These are phyloP conservation scores for Megaceryle maxima DNA, from an alignment of 2,113 vertebrate species.

Conservation along the genomic window DNA sequence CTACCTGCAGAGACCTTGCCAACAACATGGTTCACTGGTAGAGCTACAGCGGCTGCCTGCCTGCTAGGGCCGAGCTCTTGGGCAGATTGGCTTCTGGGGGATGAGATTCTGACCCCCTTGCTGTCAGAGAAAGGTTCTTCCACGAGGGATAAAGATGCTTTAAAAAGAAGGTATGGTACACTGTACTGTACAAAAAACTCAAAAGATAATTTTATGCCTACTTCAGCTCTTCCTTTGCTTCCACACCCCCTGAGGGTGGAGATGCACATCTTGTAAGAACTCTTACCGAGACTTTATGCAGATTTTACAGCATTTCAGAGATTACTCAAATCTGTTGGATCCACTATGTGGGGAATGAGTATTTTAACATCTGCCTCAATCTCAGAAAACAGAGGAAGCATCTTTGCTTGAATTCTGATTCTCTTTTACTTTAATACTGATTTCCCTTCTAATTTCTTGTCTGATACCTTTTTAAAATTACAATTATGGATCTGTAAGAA, in stretches of 20 bases:
- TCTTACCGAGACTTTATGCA: background rate
- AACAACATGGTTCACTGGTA: background rate
- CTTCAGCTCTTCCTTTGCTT: background rate
- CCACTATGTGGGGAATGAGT: background rate
- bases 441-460: background rate
- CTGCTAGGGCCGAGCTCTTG: rapidly evolving
- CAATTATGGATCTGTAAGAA: background rate
- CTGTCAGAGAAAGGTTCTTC: background rate
- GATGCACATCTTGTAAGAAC: background rate
- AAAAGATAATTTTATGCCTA: background rate
- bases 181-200: background rate
- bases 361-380: background rate
- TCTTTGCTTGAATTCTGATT: background rate
- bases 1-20: background rate
- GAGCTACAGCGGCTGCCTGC: background rate
- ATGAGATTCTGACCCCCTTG: background rate
- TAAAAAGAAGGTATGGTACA: background rate
- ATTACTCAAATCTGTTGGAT: background rate
- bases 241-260: background rate
- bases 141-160: background rate
- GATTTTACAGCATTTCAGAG: background rate
- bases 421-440: background rate
- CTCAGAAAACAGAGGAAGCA: background rate
- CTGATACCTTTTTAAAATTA: background rate
- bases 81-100: background rate